Evolutionary conservation across 1,140 invertebrate species (phyloP).

Genomic region (Lepidurus arcticus): DNA sequence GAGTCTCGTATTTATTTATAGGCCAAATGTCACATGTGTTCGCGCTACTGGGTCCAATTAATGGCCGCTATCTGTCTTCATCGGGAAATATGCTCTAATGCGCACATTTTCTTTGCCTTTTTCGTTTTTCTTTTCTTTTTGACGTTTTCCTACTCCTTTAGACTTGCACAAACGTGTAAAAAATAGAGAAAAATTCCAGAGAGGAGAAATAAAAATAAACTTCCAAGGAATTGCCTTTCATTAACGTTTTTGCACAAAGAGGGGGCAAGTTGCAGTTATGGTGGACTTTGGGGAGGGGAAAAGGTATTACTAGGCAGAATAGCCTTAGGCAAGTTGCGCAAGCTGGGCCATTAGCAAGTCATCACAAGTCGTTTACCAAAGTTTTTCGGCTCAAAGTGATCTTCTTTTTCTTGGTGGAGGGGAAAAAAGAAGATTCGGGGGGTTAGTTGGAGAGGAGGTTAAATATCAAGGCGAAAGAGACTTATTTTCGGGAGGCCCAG

Average conservation of each 20-base stretch:
- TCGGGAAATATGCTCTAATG: slow-evolving; percentile 1
- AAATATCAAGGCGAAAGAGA: background rate
- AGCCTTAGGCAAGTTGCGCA: no score
- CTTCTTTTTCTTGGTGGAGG: background rate
- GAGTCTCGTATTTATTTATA: slow-evolving; percentile 8
- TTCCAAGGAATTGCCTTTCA: no score
- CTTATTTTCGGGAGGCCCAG: background rate
- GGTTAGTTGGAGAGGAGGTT: background rate
- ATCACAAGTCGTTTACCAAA: background rate
- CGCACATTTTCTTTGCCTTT: background rate
- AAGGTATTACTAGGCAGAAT: background rate
- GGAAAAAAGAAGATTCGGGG: background rate
- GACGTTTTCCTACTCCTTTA: no score
- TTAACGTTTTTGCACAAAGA: no score
- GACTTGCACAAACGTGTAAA: no score
- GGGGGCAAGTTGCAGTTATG: no score
- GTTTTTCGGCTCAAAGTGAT: background rate
- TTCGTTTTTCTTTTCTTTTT: background rate
- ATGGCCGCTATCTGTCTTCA: slow-evolving; percentile 17
- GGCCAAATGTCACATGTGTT: slow-evolving; percentile 18
- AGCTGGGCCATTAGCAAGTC: background rate
- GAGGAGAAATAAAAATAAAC: no score
- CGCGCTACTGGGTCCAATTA: slow-evolving; percentile 8
- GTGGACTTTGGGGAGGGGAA: no score
- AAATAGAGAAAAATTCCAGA: no score